These are phyloP conservation scores for Apodemus speciosus DNA, from an alignment of 2,113 vertebrate genomes.

Conservation along the genomic window DNA sequence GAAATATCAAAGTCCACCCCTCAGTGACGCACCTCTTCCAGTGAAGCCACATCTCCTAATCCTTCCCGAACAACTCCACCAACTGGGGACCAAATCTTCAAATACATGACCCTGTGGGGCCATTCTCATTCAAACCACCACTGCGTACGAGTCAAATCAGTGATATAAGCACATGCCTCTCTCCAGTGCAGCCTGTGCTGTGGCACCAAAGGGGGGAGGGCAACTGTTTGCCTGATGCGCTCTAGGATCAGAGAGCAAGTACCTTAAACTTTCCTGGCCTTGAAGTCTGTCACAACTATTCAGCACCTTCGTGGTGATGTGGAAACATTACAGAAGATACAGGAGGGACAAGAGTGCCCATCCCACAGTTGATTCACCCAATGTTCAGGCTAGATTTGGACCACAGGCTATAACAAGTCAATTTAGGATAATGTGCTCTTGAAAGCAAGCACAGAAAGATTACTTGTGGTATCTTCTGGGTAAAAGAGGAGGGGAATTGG, in stretches of 20 bases:
- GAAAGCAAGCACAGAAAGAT: neutral
- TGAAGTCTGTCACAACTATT: neutral
- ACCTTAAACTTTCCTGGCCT: neutral
- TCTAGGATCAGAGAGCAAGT: neutral
- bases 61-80: neutral
- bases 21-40: neutral
- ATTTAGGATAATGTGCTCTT: neutral
- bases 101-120: neutral
- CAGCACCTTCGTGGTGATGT: accelerated
- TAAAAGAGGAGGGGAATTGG: neutral
- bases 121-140: neutral
- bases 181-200: accelerated
- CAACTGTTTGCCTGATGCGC: neutral
- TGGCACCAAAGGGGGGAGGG: neutral
- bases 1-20: neutral
- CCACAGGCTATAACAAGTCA: neutral
- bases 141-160: accelerated
- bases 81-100: neutral
- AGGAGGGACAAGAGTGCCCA: accelerated
- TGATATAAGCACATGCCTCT: neutral
- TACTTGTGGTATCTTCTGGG: neutral
- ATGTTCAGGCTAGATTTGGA: neutral
- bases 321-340: accelerated
- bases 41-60: neutral
- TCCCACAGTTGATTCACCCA: neutral